Percentiles rank a stretch among this genome's conserved stretches.
Conservation (phyloP, 2,888 invertebrate genomes). For the Craniophora ligustri region DNA sequence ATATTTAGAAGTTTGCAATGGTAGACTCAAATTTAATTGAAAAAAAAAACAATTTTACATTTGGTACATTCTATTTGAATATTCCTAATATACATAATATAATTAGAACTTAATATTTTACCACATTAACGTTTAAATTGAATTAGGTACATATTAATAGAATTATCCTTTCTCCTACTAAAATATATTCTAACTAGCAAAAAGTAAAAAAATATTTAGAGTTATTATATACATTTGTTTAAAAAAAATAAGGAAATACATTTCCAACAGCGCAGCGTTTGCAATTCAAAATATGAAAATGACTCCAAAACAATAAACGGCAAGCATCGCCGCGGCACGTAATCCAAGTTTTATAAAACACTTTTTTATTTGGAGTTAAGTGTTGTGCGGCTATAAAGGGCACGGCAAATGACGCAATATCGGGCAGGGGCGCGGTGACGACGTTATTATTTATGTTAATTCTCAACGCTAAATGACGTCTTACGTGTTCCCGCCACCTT, state of each 20-base stretch:
- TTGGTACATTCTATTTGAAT: too few species aligned
- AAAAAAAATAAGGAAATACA: background rate
- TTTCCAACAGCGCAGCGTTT: slow-evolving; percentile 11
- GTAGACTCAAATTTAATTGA: too few species aligned
- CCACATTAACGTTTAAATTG: too few species aligned
- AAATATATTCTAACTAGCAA: too few species aligned
- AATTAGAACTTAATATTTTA: too few species aligned
- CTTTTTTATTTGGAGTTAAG: slow-evolving; percentile 83
- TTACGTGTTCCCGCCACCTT: slow-evolving; percentile 81
- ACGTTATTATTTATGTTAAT: slow-evolving; percentile 89
- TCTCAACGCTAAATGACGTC: slow-evolving; percentile 84
- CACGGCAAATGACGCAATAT: slow-evolving; percentile 82
- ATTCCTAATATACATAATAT: too few species aligned
- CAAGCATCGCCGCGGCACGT: slow-evolving; percentile 58
- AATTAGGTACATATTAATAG: too few species aligned
- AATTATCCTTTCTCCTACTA: too few species aligned
- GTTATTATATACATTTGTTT: background rate
- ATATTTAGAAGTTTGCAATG: too few species aligned
- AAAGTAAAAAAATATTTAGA: too few species aligned
- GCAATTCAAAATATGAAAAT: slow-evolving; percentile 51
- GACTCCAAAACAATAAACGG: slow-evolving; percentile 52
- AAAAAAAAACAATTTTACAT: too few species aligned
- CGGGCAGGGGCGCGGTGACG: slow-evolving; percentile 72
- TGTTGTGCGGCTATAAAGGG: slow-evolving; percentile 80
- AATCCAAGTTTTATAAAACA: slow-evolving; percentile 78